These are phyloP conservation scores for Cercocebus atys DNA, from an alignment of 2,113 vertebrate species.

Conservation along the genomic window DNA sequence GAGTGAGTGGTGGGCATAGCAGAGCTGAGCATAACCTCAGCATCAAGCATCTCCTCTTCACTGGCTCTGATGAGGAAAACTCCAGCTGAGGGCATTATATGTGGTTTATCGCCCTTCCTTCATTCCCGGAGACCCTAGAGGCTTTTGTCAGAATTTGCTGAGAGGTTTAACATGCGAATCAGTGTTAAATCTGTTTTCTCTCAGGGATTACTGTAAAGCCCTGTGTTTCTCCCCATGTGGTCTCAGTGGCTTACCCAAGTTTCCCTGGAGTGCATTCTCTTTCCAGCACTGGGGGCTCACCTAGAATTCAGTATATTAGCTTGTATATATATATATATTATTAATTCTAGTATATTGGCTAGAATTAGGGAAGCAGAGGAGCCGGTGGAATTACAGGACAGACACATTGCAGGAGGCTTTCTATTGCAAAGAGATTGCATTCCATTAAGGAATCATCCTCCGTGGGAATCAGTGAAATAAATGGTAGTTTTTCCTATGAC, in stretches of 20 bases:
- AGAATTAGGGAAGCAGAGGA: neutral
- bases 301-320: neutral
- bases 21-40: neutral
- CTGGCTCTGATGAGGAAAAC: neutral
- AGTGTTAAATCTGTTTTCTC: neutral
- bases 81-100: neutral
- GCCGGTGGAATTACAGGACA: neutral
- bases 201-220: slow-evolving; percentile 7
- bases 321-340: neutral
- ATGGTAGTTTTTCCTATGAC: neutral
- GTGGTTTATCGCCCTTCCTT: neutral
- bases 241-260: neutral
- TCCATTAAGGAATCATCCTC: neutral
- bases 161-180: neutral
- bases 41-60: neutral
- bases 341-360: neutral
- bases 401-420: neutral
- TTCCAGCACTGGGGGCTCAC: neutral
- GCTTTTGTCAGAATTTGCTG: slow-evolving; percentile 1
- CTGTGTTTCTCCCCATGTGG: neutral
- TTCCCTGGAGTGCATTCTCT: slow-evolving; percentile 3
- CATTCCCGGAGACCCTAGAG: neutral
- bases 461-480: neutral
- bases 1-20: neutral
- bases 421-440: neutral